Evolutionary conservation across 2,113 vertebrate genomes (phyloP), one percentile per base, ranked within the genome.

Genomic region (Formicarius rufipectus): DNA sequence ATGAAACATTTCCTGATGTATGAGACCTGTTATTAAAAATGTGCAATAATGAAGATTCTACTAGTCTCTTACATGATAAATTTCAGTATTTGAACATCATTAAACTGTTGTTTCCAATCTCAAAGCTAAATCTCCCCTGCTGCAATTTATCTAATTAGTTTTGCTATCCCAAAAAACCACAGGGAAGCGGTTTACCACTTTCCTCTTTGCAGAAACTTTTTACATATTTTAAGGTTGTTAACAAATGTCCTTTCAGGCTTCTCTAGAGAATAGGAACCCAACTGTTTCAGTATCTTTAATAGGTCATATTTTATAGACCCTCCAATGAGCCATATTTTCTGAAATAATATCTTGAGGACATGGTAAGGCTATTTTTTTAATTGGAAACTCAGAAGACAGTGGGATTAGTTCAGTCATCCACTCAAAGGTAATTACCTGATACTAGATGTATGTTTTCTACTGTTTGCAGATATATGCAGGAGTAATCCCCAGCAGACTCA

Each of bases 391-490:
- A 66, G 85, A 96, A 89, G 62, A 87, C 71, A 87, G 67, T 91
- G n/a, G 66, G 87, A 97, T 94, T 93, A 94, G 71, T 76, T 91
- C 89, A 89, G 45, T 86, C 91, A 93, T 86, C 62, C 80, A 86
- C 95, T 90, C 76, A 81, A 92, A 93, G 89, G 64, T 84, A 96
- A 95, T 97, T 90, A 91, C 87, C 37, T 94, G 74, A 84, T 91
- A 93, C 84, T 89, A 87, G 62, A 84, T 94, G 78, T 83, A 82
- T n/a, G 58, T 95, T 94, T 95, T 89, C 58, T 82, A 66, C 66
- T 84, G 37, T 76, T 92, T 87, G 53, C 71, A 79, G 66, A 75
- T 75, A 79, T 40, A 72, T 76, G 30, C 78, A 89, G 67, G 25
- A 91, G 6, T 50, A 87, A 84, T 76, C 42, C 87, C 67, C 77